Evolutionary conservation across 2,888 invertebrate species (phyloP).

Genomic region (Pseudoips prasinana): DNA sequence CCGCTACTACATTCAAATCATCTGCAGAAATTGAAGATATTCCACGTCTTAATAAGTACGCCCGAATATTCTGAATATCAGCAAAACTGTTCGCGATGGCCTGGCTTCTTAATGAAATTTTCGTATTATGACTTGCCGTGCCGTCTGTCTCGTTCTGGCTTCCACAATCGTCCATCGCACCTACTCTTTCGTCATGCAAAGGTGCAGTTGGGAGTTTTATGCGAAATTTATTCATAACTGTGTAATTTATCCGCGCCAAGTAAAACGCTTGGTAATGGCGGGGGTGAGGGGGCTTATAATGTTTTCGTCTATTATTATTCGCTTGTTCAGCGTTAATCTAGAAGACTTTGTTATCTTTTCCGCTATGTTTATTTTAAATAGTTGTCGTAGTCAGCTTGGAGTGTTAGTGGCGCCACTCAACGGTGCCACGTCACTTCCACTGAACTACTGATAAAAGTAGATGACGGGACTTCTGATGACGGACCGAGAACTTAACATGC

Average conservation of each 20-base stretch:
- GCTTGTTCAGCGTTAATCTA: slow-evolving; percentile 67
- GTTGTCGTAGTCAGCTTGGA: no score
- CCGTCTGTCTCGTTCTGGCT: slow-evolving; percentile 45
- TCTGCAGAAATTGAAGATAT: slow-evolving; percentile 62
- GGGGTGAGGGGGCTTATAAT: slow-evolving; percentile 47
- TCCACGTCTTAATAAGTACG: slow-evolving; percentile 67
- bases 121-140: slow-evolving; percentile 71
- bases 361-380: no score
- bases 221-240: slow-evolving; percentile 83
- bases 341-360: slow-evolving; percentile 56
- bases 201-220: slow-evolving; percentile 80
- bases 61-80: slow-evolving; percentile 77
- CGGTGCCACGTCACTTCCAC: no score
- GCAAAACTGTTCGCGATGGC: slow-evolving; percentile 67
- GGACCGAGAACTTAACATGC: no score
- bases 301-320: slow-evolving; percentile 69
- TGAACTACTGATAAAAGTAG: no score
- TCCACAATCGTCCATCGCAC: slow-evolving; percentile 29
- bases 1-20: slow-evolving; percentile 65
- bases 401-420: no score
- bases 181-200: slow-evolving; percentile 66
- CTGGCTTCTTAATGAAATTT: slow-evolving; percentile 81
- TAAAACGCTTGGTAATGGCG: slow-evolving; percentile 69
- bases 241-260: slow-evolving; percentile 79
- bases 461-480: no score